Conservation (phyloP, 2,113 vertebrate species). For the Alligator sinensis region DNA sequence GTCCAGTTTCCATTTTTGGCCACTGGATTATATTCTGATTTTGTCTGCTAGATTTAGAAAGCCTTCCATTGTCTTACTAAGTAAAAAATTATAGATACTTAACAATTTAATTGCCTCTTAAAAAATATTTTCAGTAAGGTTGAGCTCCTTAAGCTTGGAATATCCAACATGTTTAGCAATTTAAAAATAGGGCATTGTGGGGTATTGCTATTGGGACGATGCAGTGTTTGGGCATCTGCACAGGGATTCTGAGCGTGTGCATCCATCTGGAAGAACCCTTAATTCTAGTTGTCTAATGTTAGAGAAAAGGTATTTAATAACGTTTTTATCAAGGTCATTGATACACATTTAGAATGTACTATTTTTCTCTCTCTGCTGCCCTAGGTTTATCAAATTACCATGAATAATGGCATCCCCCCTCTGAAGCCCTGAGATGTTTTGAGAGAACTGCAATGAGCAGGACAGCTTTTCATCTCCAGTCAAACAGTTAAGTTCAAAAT, state of each 20-base stretch:
- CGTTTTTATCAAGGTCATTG: not conserved
- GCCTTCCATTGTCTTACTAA: constrained; percentile 26
- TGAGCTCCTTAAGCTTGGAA: not conserved
- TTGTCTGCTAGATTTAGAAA: constrained; percentile 35
- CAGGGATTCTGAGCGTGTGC: not conserved
- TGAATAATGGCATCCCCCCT: not conserved
- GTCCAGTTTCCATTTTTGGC: constrained; percentile 2
- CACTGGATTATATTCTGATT: constrained; percentile 28
- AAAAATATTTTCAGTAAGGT: constrained; percentile 41
- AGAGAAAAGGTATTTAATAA: not conserved
- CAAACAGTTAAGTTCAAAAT: not conserved
- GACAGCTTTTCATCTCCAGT: not conserved
- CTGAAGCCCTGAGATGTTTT: not conserved
- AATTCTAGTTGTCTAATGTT: not conserved
- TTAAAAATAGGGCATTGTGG: constrained; percentile 22
- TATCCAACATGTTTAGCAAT: constrained; percentile 29
- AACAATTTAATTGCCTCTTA: constrained; percentile 49
- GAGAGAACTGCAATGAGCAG: not conserved
- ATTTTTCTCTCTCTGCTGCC: not conserved
- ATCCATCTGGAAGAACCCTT: not conserved
- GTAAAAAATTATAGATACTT: constrained; percentile 56
- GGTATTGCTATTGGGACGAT: not conserved
- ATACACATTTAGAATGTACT: not conserved
- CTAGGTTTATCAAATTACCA: not conserved
- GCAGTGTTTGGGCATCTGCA: not conserved